Base-by-base conservation (phyloP, 2,797 vertebrate species). In the Bufotes viridis region DNA sequence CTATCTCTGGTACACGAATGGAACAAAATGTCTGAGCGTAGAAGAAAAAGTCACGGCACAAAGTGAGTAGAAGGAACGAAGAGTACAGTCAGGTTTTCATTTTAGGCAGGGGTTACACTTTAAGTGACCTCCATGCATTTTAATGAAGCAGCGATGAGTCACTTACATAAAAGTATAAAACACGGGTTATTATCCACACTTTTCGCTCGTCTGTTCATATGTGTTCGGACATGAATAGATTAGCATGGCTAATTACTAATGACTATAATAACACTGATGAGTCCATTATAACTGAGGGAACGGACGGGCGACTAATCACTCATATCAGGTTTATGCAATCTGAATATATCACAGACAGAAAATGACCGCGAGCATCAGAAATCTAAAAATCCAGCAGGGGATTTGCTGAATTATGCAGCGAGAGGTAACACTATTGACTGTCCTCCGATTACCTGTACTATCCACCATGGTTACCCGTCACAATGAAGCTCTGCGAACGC, bases 211-310 rank as follows among this genome's bases (percentile, higher is more conserved):
- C 4, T 53, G 3, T 34, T 29, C 29, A 8, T 14, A 63, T 49
- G 17, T 63, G 60, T 20, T 1, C n/a, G 61, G 61, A 65, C 42
- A n/a, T 34, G 42, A 81, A 63, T 49, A 24, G 42, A 81, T 81
- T 67, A 63, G 29, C 79, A 42, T 61, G 20, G 20, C 78, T 81
- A 63, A 81, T 81, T 81, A n/a, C 34, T 65, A 81, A 65, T 51
- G 34, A 67, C 34, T 49, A 34, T 81, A 81, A 65, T 81, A 53
- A 81, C n/a, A 49, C 63, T 81, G 20, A 58, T 65, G 10, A 13
- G 42, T 63, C 34, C 61, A 24, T 65, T 81, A 63, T 81, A 81
- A 51, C 22, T 51, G 34, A 20, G 61, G 24, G 20, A 49, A 51
- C 18, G 15, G 58, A 8, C 26, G 61, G 57, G n/a, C 53, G 8